Base-by-base conservation (phyloP, 2,888 invertebrate species). In the Drosophila pseudotalamancana region DNA sequence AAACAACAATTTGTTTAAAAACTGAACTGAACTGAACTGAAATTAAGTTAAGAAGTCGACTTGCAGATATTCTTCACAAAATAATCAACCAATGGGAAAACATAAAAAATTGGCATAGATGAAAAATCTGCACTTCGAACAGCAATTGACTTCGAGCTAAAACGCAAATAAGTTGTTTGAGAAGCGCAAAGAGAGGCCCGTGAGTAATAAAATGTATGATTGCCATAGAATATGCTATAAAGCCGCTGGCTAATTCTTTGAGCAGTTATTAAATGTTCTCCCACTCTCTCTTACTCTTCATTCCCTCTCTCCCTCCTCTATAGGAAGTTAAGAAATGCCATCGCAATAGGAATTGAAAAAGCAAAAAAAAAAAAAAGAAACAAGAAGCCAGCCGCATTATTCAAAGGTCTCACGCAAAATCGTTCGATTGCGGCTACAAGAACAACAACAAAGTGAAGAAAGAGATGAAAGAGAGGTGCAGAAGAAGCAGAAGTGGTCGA, bases 401-500 rank as follows among this genome's bases (percentile, higher is more conserved):
- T 43, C 50, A 61, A 29, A 71, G 78, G 74, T 77, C 78, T 65
- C 77, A 84, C 85, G 77, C 77, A 53, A 85, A 76, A 78, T 70
- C 70, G 75, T 72, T 70, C 74, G 57, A 75, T 61, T 61, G 64
- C 29, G 48, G 45, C 42, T 40, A 40, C 56, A 51, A 50, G 37
- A 59, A 29, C 62, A 46, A 27, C 35, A 39, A 39, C 34, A 40
- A 14, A 1, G 16, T 35, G 1, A 21, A 29, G 18, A 27, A 39
- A 35, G 25, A 49, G 18, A 27, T 16, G 49, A 12, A 18, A 16
- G 25, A 8, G 12, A 29, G 39, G 6, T 11, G 29, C 3, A 1
- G 53, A 11, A 14, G 29, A 6, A 31, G 45, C 21, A 12, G 34
- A 43, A 21, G 12, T 21, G 18, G 8, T 6, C 25, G 16, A 6